Base-by-base conservation (phyloP, 1,140 invertebrate genomes). In the Caerostris extrusa region DNA sequence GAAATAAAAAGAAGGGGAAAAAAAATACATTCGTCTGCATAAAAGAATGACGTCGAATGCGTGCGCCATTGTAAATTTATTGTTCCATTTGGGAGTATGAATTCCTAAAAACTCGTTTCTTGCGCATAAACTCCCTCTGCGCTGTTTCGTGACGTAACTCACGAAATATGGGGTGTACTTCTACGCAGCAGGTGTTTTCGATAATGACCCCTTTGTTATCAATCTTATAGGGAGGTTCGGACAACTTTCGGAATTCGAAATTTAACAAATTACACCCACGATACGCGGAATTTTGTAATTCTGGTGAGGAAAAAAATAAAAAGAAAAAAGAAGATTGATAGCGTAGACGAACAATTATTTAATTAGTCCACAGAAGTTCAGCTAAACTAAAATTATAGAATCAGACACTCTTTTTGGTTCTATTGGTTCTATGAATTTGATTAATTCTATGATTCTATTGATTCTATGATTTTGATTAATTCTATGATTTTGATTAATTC, bases 151-250 rank as follows among this genome's bases (percentile, higher is more conserved):
- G 71, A 77, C 71, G 71, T 53, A 53, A 77, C 34, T 34, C 71
- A 77, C 71, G 71, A 77, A 34, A 77, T 2, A 77, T 77, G 71
- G 19, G 53, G 34, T 50, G 8, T 77, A 77, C 71, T 77, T 77
- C 71, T 77, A 77, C 71, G 71, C 53, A 77, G 71, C 71, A 77
- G 71, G 71, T 77, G 71, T 77, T 77, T 77, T 77, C 34, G 50
- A 12, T 77, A 77, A 77, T 77, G 53, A 77, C 71, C 71, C 53
- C 50, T 77, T 77, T 53, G 19, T 77, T 34, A 53, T 77, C 71
- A 53, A 34, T 53, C 4, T 64, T 8, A n/a, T n/a, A 12, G 71
- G 8, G 71, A 14, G 34, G 71, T 77, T 77, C 71, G 53, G 71
- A 77, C 34, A 77, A 77, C 71, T 12, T 34, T 7, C 53, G 50